A percentile compares a stretch with the other conserved stretches of the same genome.
Evolutionary conservation across 2,888 invertebrate species (phyloP).

Genomic region (Emmelina monodactyla): DNA sequence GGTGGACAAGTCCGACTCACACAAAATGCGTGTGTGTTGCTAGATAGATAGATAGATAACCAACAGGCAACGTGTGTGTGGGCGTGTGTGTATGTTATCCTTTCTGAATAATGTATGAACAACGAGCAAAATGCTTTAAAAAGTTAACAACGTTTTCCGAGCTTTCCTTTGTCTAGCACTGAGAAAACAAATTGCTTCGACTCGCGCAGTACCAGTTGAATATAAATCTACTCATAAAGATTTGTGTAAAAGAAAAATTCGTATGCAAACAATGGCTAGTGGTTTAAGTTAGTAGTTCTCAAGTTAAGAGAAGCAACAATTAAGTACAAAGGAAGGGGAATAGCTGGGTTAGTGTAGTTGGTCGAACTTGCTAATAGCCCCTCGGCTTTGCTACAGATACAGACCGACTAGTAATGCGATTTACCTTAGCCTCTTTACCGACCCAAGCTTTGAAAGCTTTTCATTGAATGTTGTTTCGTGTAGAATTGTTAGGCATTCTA

Average conservation of each 20-base stretch:
- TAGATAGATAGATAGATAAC: too few species aligned
- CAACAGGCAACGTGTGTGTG: conserved; percentile 29
- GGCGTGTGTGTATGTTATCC: conserved; percentile 20
- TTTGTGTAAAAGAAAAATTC: conserved; percentile 1
- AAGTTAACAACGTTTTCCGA: conserved; percentile 61
- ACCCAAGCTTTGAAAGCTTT: too few species aligned
- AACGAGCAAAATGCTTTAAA: conserved; percentile 54
- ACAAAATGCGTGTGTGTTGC: background rate
- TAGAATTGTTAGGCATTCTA: too few species aligned
- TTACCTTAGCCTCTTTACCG: too few species aligned
- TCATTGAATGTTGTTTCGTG: too few species aligned
- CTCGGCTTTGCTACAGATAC: background rate
- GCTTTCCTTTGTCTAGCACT: conserved; percentile 53
- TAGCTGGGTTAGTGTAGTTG: conserved; percentile 1
- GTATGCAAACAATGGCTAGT: conserved; percentile 1
- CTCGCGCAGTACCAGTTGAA: conserved; percentile 21
- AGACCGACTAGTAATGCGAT: background rate
- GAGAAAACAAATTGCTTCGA: conserved; percentile 47
- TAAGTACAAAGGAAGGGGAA: conserved; percentile 25
- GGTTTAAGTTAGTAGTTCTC: background rate
- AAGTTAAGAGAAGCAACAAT: conserved; percentile 22
- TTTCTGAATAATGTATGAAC: conserved; percentile 54
- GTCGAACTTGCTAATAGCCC: background rate
- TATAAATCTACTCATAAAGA: background rate
- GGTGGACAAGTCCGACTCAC: conserved; percentile 16